phyloP scores from a whole-genome alignment of 2,113 vertebrate genomes.

The Glaucidium brasilianum region DNA sequence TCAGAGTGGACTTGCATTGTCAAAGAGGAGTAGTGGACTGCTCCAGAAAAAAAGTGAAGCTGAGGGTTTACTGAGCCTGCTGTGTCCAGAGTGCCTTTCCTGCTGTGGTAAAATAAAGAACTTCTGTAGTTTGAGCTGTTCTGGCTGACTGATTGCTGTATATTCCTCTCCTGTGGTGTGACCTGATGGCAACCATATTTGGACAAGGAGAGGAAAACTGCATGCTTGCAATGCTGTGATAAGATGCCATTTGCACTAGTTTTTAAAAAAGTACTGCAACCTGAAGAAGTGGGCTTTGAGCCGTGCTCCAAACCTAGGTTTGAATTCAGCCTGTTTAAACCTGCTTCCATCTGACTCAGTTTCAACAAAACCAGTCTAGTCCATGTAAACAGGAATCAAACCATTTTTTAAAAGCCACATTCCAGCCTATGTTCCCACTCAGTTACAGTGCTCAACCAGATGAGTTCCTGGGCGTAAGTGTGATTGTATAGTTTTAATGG shows the following conservation, averaged over 20 bases:
- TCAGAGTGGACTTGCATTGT: conserved; percentile 33
- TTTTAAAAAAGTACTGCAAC: conserved; percentile 71
- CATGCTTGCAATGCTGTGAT: conserved; percentile 76
- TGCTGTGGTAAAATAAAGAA: conserved; percentile 66
- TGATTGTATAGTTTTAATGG: neutral
- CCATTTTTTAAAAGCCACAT: neutral
- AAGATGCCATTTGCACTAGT: conserved; percentile 80
- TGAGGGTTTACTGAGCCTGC: conserved; percentile 62
- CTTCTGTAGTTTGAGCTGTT: conserved; percentile 60
- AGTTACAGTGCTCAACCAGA: neutral
- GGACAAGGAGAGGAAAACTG: conserved; percentile 65
- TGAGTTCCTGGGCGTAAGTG: neutral
- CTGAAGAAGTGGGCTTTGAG: conserved; percentile 68
- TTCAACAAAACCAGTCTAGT: neutral
- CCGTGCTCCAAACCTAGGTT: conserved; percentile 6
- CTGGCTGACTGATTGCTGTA: conserved; percentile 56
- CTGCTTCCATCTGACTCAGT: conserved; percentile 30
- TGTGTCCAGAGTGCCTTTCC: conserved; percentile 78
- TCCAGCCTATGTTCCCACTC: neutral
- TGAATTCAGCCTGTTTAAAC: conserved; percentile 47
- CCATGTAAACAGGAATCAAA: neutral
- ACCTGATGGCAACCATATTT: conserved; percentile 44
- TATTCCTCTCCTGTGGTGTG: conserved; percentile 62
- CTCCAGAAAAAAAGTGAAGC: conserved; percentile 20
- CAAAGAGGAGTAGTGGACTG: conserved; percentile 25